Evolutionary conservation across 2,888 invertebrate genomes (phyloP).

Genomic region (Machimus atricapillus): DNA sequence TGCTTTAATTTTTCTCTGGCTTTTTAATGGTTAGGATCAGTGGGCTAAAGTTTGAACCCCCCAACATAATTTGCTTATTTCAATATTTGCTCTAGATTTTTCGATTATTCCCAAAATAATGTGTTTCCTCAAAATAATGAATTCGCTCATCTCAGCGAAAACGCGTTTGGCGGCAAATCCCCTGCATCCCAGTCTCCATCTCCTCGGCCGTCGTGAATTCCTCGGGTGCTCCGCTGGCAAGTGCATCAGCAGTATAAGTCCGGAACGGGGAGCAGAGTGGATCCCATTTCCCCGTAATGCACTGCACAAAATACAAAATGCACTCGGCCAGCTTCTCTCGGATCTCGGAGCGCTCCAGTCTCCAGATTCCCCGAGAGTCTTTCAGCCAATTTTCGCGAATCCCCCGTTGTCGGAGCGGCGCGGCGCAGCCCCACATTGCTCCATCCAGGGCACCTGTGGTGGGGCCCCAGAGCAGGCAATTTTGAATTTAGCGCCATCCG

Average conservation of each 20-base stretch:
- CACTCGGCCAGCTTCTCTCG: not conserved
- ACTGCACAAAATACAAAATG: not conserved
- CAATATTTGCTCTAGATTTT: not conserved
- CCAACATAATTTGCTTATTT: not conserved
- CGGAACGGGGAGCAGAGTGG: not conserved
- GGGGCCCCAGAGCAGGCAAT: not conserved
- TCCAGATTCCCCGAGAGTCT: not conserved
- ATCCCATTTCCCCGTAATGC: not conserved
- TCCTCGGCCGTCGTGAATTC: not conserved
- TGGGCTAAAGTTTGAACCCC: no score
- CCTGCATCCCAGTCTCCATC: not conserved
- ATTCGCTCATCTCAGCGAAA: not conserved
- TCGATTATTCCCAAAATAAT: not conserved
- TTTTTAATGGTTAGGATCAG: not conserved
- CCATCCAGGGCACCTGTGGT: not conserved
- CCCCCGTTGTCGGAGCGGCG: not conserved
- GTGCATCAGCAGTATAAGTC: not conserved
- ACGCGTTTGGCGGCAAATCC: not conserved
- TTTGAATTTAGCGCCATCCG: not conserved
- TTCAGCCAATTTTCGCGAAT: not conserved
- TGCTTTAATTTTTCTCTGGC: not conserved
- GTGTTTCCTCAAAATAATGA: not conserved
- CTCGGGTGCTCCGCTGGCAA: not conserved
- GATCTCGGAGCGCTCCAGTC: not conserved
- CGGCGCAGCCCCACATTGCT: not conserved